phyloP scores from a whole-genome alignment of 1,140 invertebrate genomes.

The Diorhabda carinulata region DNA sequence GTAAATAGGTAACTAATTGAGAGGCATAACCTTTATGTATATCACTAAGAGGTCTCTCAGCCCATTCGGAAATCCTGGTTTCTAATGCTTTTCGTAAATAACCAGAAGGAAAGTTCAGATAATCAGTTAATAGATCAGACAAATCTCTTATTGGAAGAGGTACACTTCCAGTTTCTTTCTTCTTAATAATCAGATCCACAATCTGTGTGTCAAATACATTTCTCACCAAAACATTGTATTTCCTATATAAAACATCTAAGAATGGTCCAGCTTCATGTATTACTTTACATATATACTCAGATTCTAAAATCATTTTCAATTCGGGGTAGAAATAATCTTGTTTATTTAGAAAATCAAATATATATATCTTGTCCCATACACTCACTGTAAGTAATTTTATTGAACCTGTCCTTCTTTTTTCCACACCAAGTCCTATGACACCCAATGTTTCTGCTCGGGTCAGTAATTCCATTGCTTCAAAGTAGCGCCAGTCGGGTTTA shows the following conservation, averaged over 20 bases:
- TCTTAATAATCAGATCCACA: slow-evolving; percentile 28
- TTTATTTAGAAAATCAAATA: slow-evolving; percentile 25
- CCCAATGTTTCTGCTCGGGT: slow-evolving; percentile 25
- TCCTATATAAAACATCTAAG: slow-evolving; percentile 24
- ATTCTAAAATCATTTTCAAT: slow-evolving; percentile 28
- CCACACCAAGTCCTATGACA: slow-evolving; percentile 23
- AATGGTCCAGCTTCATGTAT: slow-evolving; percentile 25
- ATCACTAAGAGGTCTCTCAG: slow-evolving; percentile 25
- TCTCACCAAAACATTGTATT: slow-evolving; percentile 25
- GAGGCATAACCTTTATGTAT: slow-evolving; percentile 25
- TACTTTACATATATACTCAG: slow-evolving; percentile 28
- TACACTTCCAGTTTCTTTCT: slow-evolving; percentile 14
- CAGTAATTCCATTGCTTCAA: slow-evolving; percentile 24
- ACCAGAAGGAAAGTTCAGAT: slow-evolving; percentile 26
- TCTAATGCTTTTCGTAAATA: slow-evolving; percentile 21
- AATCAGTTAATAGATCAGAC: slow-evolving; percentile 26
- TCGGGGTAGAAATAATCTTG: slow-evolving; percentile 23
- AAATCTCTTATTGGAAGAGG: slow-evolving; percentile 15
- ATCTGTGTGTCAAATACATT: slow-evolving; percentile 31
- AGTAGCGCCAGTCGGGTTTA: slow-evolving; percentile 28
- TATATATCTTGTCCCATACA: slow-evolving; percentile 27
- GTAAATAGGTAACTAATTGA: slow-evolving; percentile 27
- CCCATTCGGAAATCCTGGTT: slow-evolving; percentile 20
- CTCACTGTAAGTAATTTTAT: slow-evolving; percentile 23
- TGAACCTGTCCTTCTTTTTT: slow-evolving; percentile 16